These are phyloP conservation scores for Camptogramma bilineatum DNA, from an alignment of 2,888 invertebrate species.

Conservation along the genomic window DNA sequence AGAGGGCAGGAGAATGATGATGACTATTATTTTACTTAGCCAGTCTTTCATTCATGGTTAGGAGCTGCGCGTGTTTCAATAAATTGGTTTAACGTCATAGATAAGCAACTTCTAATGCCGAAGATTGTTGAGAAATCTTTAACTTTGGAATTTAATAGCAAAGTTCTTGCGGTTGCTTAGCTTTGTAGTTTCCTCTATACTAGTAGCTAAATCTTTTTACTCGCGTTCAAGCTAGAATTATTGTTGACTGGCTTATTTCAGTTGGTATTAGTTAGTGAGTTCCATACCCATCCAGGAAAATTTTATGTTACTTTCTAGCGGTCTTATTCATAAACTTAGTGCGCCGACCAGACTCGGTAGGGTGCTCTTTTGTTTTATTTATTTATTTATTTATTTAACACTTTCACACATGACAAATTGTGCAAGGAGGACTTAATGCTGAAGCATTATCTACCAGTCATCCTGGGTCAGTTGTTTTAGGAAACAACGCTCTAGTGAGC, in stretches of 20 bases:
- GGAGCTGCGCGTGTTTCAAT: constrained; percentile 29
- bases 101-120: constrained; percentile 42
- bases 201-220: background rate
- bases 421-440: too few species aligned
- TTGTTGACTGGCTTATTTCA: background rate
- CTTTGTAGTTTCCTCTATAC: constrained; percentile 31
- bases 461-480: too few species aligned
- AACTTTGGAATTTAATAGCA: constrained; percentile 50
- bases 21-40: background rate
- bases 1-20: too few species aligned
- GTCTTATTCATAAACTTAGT: too few species aligned
- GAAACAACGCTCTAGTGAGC: too few species aligned
- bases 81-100: constrained; percentile 40
- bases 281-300: background rate
- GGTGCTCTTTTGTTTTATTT: too few species aligned
- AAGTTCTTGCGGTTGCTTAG: constrained; percentile 44
- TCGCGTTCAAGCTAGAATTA: background rate
- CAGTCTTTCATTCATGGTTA: background rate
- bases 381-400: too few species aligned
- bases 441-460: too few species aligned
- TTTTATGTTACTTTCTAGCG: too few species aligned
- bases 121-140: constrained; percentile 50
- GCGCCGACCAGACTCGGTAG: too few species aligned
- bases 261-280: background rate
- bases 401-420: too few species aligned